phyloP scores from a whole-genome alignment of 1,140 invertebrate genomes.

The Brachionus asplanchnoidis region DNA sequence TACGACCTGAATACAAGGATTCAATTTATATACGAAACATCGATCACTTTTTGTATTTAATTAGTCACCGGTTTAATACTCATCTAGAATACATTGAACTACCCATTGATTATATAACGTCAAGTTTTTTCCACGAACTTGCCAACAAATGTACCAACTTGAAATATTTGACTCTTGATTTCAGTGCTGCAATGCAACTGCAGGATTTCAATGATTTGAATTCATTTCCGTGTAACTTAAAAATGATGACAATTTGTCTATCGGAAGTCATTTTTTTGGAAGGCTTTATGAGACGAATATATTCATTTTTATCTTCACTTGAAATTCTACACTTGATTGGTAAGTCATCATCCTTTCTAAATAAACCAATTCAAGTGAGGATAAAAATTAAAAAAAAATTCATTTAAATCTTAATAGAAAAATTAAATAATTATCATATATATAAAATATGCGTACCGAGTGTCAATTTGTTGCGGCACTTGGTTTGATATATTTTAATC shows the following conservation, averaged over 20 bases:
- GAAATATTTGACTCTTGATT: slow-evolving; percentile 93
- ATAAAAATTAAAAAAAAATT: too few relatives aligned
- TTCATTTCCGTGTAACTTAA: slow-evolving; percentile 92
- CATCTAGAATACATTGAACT: slow-evolving; percentile 74
- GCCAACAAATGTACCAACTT: slow-evolving; percentile 94
- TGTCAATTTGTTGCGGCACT: too few relatives aligned
- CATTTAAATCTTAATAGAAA: too few relatives aligned
- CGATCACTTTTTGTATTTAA: slow-evolving; percentile 53
- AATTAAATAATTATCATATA: too few relatives aligned
- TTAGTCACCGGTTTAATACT: slow-evolving; percentile 61
- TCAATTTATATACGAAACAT: slow-evolving; percentile 55
- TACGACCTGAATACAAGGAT: slow-evolving; percentile 76
- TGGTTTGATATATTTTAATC: too few relatives aligned
- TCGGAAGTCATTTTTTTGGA: slow-evolving; percentile 99
- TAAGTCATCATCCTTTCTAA: slow-evolving; percentile 53
- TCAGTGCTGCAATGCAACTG: slow-evolving; percentile 83
- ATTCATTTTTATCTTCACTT: slow-evolving; percentile 98
- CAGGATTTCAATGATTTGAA: slow-evolving; percentile 99
- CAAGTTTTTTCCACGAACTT: slow-evolving; percentile 91
- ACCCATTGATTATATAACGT: slow-evolving; percentile 93
- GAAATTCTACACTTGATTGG: slow-evolving; percentile 95
- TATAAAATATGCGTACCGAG: too few relatives aligned
- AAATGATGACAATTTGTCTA: slow-evolving; percentile 91
- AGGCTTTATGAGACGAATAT: slow-evolving; percentile 99
- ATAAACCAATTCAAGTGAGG: too few relatives aligned